Evolutionary conservation across 2,113 vertebrate genomes (phyloP).

Genomic region (Meriones unguiculatus): DNA sequence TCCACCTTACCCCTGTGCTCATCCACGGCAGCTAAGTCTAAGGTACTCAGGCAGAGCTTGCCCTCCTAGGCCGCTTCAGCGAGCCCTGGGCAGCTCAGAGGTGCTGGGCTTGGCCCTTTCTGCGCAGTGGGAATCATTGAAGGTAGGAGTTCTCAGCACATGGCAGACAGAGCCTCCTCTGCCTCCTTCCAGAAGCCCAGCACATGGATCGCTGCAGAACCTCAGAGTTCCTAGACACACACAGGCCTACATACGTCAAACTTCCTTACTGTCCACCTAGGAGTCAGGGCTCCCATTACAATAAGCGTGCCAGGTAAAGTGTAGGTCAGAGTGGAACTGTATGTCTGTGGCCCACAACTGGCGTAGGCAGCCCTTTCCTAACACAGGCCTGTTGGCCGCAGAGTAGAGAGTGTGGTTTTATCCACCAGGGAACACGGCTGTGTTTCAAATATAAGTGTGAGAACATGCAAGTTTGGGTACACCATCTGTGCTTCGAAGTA

Average conservation of each 20-base stretch:
- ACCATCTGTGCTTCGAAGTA: background rate
- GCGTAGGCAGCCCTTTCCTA: rapidly evolving
- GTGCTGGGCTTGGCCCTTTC: no score
- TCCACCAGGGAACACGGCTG: rapidly evolving
- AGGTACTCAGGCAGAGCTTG: background rate
- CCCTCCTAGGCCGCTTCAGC: background rate
- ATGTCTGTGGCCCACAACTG: rapidly evolving
- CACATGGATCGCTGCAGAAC: background rate
- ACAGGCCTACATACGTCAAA: rapidly evolving
- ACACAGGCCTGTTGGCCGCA: rapidly evolving
- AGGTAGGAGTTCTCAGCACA: background rate
- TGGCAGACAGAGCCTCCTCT: background rate
- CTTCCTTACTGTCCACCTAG: background rate
- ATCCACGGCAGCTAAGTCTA: background rate
- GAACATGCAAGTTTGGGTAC: rapidly evolving
- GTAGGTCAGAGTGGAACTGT: rapidly evolving
- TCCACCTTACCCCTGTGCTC: background rate
- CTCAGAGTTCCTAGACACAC: background rate
- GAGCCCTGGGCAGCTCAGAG: background rate
- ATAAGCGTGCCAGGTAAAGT: rapidly evolving
- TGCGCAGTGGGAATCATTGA: background rate
- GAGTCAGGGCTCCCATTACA: rapidly evolving
- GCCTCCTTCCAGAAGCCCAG: background rate
- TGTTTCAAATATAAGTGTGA: background rate
- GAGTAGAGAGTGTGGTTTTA: rapidly evolving